phyloP scores from a whole-genome alignment of 2,113 vertebrate species.

The Spheniscus mendiculus region DNA sequence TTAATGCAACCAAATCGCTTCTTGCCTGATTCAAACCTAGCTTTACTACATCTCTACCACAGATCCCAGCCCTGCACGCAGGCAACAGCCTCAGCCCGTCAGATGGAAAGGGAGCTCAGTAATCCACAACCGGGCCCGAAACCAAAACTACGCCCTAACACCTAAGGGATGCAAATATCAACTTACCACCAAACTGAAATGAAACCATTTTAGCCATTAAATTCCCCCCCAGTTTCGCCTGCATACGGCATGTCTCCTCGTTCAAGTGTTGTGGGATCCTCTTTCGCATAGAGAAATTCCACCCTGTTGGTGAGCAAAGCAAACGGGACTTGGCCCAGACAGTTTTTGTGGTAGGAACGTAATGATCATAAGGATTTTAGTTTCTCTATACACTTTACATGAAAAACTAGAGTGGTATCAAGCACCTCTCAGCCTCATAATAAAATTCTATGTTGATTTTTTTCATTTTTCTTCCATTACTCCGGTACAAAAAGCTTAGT shows the following conservation, averaged over 20 bases:
- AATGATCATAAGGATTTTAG: not conserved
- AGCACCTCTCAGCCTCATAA: not conserved
- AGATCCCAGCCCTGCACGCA: fast-evolving
- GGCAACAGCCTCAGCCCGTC: not conserved
- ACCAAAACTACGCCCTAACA: not conserved
- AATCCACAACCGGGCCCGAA: not conserved
- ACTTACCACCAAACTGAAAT: not conserved
- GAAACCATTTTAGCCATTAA: fast-evolving
- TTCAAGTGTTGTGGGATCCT: not conserved
- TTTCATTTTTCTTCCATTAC: constrained; percentile 1
- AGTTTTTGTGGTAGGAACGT: not conserved
- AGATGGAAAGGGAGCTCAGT: not conserved
- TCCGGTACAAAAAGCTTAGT: constrained; percentile 4
- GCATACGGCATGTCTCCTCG: fast-evolving
- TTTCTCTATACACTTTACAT: not conserved
- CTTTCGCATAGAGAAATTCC: not conserved
- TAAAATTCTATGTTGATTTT: not conserved
- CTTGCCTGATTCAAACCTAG: fast-evolving
- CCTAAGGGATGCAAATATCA: not conserved
- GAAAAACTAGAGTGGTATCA: not conserved
- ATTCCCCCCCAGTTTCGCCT: not conserved
- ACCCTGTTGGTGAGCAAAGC: not conserved
- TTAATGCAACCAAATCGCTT: not conserved
- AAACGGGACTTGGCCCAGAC: not conserved
- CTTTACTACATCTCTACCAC: not conserved